Evolutionary conservation across 2,113 vertebrate genomes (phyloP).

Genomic region (Oreochromis niloticus): DNA sequence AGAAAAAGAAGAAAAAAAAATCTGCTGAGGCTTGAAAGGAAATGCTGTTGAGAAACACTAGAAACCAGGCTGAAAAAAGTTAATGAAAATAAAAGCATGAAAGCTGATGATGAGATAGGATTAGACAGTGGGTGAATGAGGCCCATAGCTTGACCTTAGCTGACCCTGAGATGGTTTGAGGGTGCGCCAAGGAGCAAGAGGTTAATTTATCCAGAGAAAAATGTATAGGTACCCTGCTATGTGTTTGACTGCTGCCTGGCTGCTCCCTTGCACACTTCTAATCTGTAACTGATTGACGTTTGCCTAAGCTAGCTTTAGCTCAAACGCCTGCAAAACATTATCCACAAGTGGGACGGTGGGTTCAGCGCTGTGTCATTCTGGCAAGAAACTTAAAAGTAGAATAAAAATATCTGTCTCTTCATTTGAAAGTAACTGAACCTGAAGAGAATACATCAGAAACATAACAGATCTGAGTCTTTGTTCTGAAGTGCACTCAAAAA

Average conservation of each 20-base stretch:
- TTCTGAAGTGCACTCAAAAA: neutral
- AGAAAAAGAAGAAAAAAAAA: neutral
- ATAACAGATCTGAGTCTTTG: neutral
- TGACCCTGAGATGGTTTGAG: conserved; percentile 12
- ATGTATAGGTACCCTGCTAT: conserved; percentile 9
- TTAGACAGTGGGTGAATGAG: conserved; percentile 8
- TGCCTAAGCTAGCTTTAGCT: neutral
- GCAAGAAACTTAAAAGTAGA: neutral
- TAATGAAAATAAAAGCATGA: neutral
- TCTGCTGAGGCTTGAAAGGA: neutral
- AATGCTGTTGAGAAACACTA: neutral
- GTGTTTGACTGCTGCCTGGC: neutral
- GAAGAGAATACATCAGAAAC: neutral
- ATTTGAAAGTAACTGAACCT: neutral
- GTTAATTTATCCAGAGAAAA: conserved; percentile 9
- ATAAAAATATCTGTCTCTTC: neutral
- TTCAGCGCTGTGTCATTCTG: conserved; percentile 1
- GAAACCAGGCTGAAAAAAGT: neutral
- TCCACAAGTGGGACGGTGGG: neutral
- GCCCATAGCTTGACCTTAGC: conserved; percentile 6
- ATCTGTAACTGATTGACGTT: conserved; percentile 29
- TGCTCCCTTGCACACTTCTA: conserved; percentile 25
- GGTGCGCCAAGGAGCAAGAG: neutral
- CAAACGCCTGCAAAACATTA: conserved; percentile 39
- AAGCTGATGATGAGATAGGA: conserved; percentile 27